Evolutionary conservation across 2,888 invertebrate species (phyloP).

Genomic region (Metellina segmentata): DNA sequence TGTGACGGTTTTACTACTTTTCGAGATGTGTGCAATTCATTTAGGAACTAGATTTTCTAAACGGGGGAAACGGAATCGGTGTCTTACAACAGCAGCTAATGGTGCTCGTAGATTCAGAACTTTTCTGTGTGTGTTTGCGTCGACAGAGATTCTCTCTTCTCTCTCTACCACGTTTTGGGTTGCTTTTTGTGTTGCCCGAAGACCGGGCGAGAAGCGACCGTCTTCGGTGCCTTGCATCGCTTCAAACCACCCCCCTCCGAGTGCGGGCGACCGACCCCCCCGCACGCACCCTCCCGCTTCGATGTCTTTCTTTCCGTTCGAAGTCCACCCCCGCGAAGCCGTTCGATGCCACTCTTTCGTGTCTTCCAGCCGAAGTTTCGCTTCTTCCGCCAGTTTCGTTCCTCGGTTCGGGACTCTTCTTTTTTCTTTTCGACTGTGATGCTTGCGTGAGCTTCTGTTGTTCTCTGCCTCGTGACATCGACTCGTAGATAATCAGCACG

Average conservation of each 20-base stretch:
- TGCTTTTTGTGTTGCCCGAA: background rate
- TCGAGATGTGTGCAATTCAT: conserved; percentile 65
- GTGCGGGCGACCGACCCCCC: conserved; percentile 48
- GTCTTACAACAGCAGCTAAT: conserved; percentile 68
- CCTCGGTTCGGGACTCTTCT: background rate
- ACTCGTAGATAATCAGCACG: conserved; percentile 66
- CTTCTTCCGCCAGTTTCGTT: conserved; percentile 52
- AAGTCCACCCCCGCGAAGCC: conserved; percentile 6
- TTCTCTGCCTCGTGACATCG: conserved; percentile 58
- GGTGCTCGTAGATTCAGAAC: conserved; percentile 72
- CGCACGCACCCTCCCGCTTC: conserved; percentile 7
- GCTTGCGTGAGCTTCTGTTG: conserved; percentile 58
- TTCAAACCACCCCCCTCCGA: conserved; percentile 12
- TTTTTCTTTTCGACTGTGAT: conserved; percentile 55
- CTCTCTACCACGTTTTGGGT: background rate
- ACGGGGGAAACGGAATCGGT: conserved; percentile 47
- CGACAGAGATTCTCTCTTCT: conserved; percentile 41
- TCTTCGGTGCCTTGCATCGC: conserved; percentile 71
- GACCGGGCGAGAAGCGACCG: conserved; percentile 43
- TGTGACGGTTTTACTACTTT: conserved; percentile 68
- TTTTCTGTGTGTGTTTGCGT: conserved; percentile 39
- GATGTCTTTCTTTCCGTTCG: background rate
- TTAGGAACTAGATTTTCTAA: conserved; percentile 54
- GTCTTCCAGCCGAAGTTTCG: conserved; percentile 66
- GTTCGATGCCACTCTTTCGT: conserved; percentile 70